These are phyloP conservation scores for Plectrocnemia conspersa DNA, from an alignment of 1,140 invertebrate genomes.

Conservation along the genomic window DNA sequence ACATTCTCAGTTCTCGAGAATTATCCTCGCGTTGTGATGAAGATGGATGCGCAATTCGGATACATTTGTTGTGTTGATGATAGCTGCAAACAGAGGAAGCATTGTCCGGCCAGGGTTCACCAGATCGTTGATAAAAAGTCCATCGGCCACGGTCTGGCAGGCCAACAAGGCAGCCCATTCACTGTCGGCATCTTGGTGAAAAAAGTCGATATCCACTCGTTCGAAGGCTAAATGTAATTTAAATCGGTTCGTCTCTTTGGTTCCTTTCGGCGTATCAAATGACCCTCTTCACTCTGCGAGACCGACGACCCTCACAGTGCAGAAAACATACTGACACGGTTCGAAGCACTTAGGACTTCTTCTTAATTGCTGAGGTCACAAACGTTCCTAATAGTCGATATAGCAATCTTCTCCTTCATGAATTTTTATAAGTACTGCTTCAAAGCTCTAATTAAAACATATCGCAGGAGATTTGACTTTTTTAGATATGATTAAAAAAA, in stretches of 20 bases:
- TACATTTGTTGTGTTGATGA: slow-evolving; percentile 7
- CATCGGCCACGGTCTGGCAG: slow-evolving; percentile 1
- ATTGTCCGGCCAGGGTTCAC: slow-evolving; percentile 1
- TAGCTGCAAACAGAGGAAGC: not conserved
- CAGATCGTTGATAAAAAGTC: slow-evolving; percentile 7
- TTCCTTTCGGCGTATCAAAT: slow-evolving; percentile 2
- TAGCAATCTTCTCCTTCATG: too few species aligned
- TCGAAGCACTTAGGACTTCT: too few species aligned
- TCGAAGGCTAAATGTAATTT: slow-evolving; percentile 6
- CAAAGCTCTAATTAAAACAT: too few species aligned
- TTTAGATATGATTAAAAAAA: too few species aligned
- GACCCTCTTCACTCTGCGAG: not conserved
- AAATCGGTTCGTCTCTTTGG: slow-evolving; percentile 4
- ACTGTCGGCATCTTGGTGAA: not conserved
- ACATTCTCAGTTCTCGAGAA: too few species aligned
- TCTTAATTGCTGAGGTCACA: too few species aligned
- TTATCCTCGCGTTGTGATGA: too few species aligned
- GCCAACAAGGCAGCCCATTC: slow-evolving; percentile 1
- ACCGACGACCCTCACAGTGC: too few species aligned
- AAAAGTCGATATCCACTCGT: slow-evolving; percentile 7
- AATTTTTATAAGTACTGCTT: too few species aligned
- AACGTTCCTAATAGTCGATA: too few species aligned
- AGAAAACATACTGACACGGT: too few species aligned
- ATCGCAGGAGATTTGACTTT: too few species aligned
- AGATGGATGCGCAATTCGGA: slow-evolving; percentile 5